phyloP scores from a whole-genome alignment of 1,140 invertebrate genomes.

The Orchestia grillus region DNA sequence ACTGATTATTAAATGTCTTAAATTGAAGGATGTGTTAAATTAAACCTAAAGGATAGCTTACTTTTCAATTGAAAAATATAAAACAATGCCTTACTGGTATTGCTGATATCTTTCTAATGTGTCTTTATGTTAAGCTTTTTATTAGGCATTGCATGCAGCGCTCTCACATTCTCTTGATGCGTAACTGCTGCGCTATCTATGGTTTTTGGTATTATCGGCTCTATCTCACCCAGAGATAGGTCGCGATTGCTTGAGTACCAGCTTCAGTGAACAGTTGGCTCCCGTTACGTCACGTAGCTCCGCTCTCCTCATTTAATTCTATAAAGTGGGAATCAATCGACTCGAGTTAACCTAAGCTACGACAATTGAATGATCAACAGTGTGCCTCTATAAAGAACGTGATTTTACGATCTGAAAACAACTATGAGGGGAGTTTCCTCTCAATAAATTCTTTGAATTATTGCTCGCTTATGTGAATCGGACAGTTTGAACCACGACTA shows the following conservation, averaged over 20 bases:
- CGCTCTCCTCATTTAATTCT: neutral
- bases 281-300: neutral
- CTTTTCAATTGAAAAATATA: neutral
- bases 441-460: neutral
- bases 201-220: neutral
- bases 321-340: neutral
- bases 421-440: neutral
- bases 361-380: neutral
- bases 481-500: neutral
- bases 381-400: neutral
- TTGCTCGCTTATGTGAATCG: neutral
- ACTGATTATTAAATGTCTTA: neutral
- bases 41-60: neutral
- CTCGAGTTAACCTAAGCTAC: neutral
- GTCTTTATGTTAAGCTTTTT: neutral
- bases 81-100: neutral
- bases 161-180: neutral
- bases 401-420: neutral
- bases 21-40: neutral
- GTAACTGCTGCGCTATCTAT: neutral
- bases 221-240: neutral
- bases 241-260: neutral
- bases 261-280: neutral
- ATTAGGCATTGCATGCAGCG: neutral
- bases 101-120: neutral